Conservation (phyloP, 2,888 invertebrate genomes). For the Cosmopolites sordidus region DNA sequence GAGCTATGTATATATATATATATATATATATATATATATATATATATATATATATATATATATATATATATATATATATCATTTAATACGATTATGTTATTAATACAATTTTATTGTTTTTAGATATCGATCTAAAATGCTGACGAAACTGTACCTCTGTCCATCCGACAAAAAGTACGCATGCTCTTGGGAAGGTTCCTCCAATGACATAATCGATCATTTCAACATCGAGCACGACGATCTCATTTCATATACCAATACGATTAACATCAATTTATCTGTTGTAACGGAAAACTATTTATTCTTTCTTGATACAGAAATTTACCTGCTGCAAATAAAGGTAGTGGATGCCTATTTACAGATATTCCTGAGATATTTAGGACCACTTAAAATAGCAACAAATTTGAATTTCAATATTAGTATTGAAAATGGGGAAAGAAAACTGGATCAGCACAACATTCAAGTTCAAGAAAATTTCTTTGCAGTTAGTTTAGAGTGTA, state of each 20-base stretch:
- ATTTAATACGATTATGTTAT: too few relatives aligned
- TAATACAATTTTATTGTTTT: too few relatives aligned
- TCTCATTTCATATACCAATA: constrained; percentile 32
- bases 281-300: constrained; percentile 33
- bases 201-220: constrained; percentile 38
- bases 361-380: constrained; percentile 35
- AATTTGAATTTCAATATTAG: constrained; percentile 33
- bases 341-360: constrained; percentile 24
- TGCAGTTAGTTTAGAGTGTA: constrained; percentile 21
- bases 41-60: too few relatives aligned
- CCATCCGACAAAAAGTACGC: constrained; percentile 37
- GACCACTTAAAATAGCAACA: constrained; percentile 31
- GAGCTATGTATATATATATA: too few relatives aligned
- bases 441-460: constrained; percentile 19
- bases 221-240: constrained; percentile 38
- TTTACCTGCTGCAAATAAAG: constrained; percentile 36
- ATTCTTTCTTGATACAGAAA: constrained; percentile 35
- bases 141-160: constrained; percentile 34
- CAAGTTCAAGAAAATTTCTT: constrained; percentile 20
- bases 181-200: constrained; percentile 39
- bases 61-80: too few relatives aligned
- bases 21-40: too few relatives aligned
- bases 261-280: constrained; percentile 31
- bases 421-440: constrained; percentile 14
- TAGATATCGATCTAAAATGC: constrained; percentile 22